Evolutionary conservation across 2,113 vertebrate species (phyloP).

Genomic region (Trogon melanurus): DNA sequence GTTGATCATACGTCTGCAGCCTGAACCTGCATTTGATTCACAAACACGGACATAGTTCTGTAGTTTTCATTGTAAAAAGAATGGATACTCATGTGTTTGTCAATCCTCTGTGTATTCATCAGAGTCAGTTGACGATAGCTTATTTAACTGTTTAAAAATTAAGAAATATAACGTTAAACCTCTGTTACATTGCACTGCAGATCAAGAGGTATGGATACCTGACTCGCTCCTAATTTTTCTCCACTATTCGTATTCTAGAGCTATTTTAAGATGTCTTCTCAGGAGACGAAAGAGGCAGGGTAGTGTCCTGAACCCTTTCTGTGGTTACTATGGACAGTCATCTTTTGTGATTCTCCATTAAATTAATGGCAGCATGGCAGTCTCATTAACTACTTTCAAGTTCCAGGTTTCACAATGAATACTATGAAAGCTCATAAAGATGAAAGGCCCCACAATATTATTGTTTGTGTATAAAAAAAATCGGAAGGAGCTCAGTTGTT

Average conservation of each 20-base stretch:
- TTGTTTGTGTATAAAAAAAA: neutral
- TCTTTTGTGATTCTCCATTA: neutral
- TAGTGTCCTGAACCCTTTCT: neutral
- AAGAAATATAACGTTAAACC: neutral
- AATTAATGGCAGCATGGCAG: neutral
- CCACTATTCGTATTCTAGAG: neutral
- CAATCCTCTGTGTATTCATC: neutral
- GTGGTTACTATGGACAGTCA: neutral
- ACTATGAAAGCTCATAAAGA: neutral
- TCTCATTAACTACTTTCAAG: neutral
- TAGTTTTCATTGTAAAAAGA: neutral
- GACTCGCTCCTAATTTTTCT: neutral
- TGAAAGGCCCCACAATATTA: neutral
- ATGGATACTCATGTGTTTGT: neutral
- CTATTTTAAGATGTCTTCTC: neutral
- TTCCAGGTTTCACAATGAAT: neutral
- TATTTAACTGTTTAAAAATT: neutral
- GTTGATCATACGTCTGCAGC: neutral
- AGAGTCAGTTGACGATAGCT: neutral
- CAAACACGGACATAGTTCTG: neutral
- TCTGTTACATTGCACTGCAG: neutral
- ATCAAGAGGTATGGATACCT: neutral
- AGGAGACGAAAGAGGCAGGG: neutral
- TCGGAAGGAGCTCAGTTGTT: neutral
- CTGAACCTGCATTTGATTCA: neutral